Evolutionary conservation across 2,113 vertebrate genomes (phyloP).

Genomic region (Penelope pileata): DNA sequence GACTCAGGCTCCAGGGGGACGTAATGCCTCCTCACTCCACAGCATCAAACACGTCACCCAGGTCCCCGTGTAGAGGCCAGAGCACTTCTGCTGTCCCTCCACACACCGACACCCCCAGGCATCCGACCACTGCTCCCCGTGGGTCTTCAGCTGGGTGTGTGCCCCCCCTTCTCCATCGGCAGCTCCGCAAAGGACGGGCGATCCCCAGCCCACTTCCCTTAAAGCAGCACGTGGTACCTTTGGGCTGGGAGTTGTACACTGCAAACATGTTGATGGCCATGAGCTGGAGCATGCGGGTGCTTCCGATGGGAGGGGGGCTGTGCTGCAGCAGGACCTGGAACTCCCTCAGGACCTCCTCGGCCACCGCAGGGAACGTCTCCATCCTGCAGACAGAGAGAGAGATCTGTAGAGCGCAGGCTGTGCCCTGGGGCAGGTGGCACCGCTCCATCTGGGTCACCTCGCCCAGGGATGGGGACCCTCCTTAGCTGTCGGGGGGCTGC

Average conservation of each 20-base stretch:
- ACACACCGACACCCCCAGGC: constrained; percentile 30
- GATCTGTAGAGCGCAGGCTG: not conserved
- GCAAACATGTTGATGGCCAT: constrained; percentile 99
- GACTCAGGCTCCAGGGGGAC: not conserved
- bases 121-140: constrained; percentile 51
- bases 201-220: not conserved
- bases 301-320: constrained; percentile 89
- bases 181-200: not conserved
- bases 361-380: constrained; percentile 92
- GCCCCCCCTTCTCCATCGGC: not conserved
- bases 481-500: not conserved
- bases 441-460: not conserved
- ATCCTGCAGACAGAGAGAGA: constrained; percentile 82
- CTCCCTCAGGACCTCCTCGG: constrained; percentile 88
- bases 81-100: constrained; percentile 6
- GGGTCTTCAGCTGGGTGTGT: not conserved
- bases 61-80: constrained; percentile 13
- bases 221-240: constrained; percentile 79
- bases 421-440: not conserved
- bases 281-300: constrained; percentile 92
- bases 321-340: constrained; percentile 92
- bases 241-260: constrained; percentile 89
- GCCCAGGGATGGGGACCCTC: not conserved
- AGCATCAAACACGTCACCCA: not conserved
- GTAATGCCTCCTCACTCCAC: constrained; percentile 31